These are phyloP conservation scores for Pheosia gnoma DNA, from an alignment of 2,888 invertebrate genomes.

Conservation along the genomic window DNA sequence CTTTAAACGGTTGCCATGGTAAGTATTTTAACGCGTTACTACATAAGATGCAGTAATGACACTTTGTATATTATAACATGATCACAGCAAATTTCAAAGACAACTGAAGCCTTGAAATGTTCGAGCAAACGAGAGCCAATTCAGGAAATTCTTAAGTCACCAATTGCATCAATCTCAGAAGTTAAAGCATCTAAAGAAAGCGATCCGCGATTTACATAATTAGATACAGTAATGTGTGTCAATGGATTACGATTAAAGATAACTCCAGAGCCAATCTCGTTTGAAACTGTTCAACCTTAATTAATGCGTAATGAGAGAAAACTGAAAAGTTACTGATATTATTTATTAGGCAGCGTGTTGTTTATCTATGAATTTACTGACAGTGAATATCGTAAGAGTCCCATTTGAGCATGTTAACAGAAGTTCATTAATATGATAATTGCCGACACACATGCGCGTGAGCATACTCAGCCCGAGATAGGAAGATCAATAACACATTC, in stretches of 20 bases:
- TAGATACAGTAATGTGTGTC: background rate
- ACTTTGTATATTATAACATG: no score
- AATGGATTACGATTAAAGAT: background rate
- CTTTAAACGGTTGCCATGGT: no score
- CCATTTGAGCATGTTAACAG: conserved; percentile 1
- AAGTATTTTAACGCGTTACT: no score
- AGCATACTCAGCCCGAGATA: background rate
- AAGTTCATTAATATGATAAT: conserved; percentile 7
- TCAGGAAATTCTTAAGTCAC: no score
- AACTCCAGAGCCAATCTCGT: background rate
- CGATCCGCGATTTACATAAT: background rate
- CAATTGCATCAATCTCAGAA: no score
- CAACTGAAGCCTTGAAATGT: no score
- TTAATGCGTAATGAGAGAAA: conserved; percentile 5
- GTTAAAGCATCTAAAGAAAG: background rate
- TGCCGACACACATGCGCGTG: background rate
- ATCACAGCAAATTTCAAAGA: no score
- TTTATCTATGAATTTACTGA: conserved; percentile 5
- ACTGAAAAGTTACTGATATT: conserved; percentile 5
- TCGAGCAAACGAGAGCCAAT: no score
- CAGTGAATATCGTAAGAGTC: background rate
- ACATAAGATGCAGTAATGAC: no score
- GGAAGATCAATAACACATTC: background rate
- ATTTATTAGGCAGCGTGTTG: background rate
- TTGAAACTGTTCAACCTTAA: conserved; percentile 3